These are phyloP conservation scores for Delia radicum DNA, from an alignment of 1,140 invertebrate genomes.

Conservation along the genomic window DNA sequence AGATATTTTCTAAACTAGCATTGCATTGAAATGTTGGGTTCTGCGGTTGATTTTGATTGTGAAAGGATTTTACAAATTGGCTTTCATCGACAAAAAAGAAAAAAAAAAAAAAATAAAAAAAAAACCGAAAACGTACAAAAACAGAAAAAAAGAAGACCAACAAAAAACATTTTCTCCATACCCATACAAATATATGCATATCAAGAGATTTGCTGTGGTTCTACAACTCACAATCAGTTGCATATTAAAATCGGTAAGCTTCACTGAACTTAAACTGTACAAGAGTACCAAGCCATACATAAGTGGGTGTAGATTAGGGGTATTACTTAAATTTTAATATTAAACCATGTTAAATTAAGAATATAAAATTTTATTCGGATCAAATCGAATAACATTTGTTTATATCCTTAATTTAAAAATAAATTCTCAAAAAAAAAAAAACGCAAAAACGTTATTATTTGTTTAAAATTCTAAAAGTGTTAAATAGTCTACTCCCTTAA, in stretches of 20 bases:
- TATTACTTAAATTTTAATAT: too few species aligned
- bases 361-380: too few species aligned
- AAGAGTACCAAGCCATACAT: background rate
- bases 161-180: background rate
- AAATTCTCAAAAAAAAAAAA: too few species aligned
- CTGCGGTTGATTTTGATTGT: slow-evolving; percentile 56
- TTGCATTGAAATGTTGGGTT: slow-evolving; percentile 19
- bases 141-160: background rate
- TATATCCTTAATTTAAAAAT: too few species aligned
- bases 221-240: background rate
- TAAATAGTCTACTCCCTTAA: too few species aligned
- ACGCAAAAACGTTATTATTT: too few species aligned
- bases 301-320: too few species aligned
- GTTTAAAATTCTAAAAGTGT: too few species aligned
- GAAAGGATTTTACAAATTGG: slow-evolving; percentile 55
- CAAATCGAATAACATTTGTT: too few species aligned
- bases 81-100: background rate
- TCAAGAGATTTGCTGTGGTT: slow-evolving; percentile 1
- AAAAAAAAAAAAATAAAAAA: slow-evolving; percentile 25
- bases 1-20: background rate
- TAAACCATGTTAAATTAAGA: too few species aligned
- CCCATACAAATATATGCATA: background rate
- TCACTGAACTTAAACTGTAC: background rate
- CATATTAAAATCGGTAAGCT: slow-evolving; percentile 1
- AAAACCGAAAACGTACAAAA: slow-evolving; percentile 18